Conservation (phyloP, 2,888 invertebrate genomes). For the Diaprepes abbreviatus region DNA sequence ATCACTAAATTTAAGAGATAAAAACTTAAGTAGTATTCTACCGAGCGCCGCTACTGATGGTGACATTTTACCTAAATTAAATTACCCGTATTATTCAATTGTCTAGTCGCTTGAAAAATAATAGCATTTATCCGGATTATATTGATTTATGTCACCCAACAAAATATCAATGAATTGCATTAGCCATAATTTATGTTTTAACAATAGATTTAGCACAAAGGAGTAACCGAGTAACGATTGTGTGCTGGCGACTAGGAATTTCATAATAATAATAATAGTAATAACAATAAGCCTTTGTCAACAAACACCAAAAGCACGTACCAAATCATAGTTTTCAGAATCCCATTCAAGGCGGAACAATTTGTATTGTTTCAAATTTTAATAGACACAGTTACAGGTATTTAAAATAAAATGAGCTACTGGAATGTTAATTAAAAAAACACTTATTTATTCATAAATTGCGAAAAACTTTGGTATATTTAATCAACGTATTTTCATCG, state of each 20-base stretch:
- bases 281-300: background rate
- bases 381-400: no score
- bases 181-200: background rate
- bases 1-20: no score
- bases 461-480: no score
- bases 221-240: background rate
- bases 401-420: no score
- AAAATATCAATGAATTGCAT: conserved; percentile 1
- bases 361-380: background rate
- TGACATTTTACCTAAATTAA: no score
- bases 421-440: no score
- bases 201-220: background rate
- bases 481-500: no score
- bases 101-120: background rate
- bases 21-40: no score
- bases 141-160: background rate
- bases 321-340: background rate
- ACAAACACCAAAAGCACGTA: background rate
- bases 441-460: no score
- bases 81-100: no score
- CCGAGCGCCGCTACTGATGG: no score
- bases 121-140: background rate
- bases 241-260: background rate
- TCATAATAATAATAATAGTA: background rate
- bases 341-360: background rate